Percentiles rank a stretch among this genome's conserved stretches.
Conservation (phyloP, 2,113 vertebrate genomes). For the Leucopsar rothschildi region DNA sequence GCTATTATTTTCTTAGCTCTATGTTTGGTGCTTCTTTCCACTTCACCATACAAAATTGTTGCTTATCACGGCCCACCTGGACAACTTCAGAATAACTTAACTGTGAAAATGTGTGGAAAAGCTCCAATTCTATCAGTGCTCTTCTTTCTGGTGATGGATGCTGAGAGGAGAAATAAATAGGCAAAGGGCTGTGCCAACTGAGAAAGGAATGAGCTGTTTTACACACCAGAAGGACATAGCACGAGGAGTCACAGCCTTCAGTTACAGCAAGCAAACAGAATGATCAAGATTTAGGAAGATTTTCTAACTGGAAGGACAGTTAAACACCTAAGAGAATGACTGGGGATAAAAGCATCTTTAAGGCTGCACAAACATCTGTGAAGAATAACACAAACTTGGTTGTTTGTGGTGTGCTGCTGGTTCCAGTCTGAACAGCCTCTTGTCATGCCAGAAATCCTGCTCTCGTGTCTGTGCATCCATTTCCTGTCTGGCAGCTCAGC, state of each 20-base stretch:
- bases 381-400: background rate
- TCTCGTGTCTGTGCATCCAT: background rate
- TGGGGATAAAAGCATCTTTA: background rate
- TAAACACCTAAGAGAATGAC: background rate
- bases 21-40: background rate
- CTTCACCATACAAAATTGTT: background rate
- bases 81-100: background rate
- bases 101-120: background rate
- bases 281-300: background rate
- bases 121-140: background rate
- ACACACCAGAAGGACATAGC: background rate
- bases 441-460: background rate
- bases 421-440: background rate
- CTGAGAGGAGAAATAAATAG: background rate
- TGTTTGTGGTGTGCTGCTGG: background rate
- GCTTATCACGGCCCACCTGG: background rate
- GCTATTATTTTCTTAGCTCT: background rate
- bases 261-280: background rate
- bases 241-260: background rate
- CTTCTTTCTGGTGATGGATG: background rate
- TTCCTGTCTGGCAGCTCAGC: background rate
- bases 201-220: background rate
- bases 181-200: background rate
- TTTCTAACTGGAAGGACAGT: background rate
- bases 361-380: background rate